A percentile compares a stretch with the other conserved stretches of the same genome.
Evolutionary conservation across 2,113 vertebrate genomes (phyloP).

Genomic region (Mastomys natalensis): DNA sequence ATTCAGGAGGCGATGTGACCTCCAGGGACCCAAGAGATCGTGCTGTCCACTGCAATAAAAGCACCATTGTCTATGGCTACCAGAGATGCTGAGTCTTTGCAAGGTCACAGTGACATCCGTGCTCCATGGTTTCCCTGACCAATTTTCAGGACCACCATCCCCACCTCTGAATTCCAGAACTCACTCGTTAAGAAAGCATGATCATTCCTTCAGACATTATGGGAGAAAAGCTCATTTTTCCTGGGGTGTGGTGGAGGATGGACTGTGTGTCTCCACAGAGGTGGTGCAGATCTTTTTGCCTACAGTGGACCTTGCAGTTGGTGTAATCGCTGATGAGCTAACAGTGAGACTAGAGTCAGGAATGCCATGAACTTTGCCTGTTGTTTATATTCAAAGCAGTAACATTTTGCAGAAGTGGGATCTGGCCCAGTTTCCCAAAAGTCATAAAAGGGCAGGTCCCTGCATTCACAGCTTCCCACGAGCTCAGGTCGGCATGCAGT

Average conservation of each 20-base stretch:
- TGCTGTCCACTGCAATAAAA: background rate
- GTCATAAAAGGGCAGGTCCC: background rate
- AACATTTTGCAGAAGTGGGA: background rate
- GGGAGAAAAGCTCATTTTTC: background rate
- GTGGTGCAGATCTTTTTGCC: too few relatives aligned
- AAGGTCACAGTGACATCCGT: background rate
- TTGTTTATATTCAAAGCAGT: too few relatives aligned
- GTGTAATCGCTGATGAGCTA: background rate
- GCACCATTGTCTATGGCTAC: background rate
- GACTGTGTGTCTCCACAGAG: background rate
- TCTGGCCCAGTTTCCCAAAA: background rate
- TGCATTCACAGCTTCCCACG: background rate
- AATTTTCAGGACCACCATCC: background rate
- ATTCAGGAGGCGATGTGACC: rapidly evolving
- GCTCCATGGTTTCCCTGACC: background rate
- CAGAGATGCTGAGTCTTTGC: background rate
- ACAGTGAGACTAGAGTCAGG: background rate
- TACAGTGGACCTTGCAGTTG: background rate
- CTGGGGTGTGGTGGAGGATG: background rate
- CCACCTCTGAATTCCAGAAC: background rate
- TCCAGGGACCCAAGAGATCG: background rate
- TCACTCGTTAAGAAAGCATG: background rate
- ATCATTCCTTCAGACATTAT: background rate
- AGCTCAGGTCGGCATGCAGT: background rate
- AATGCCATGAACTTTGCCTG: too few relatives aligned